Evolutionary conservation across 2,797 vertebrate genomes (phyloP), one percentile per base, ranked within the genome.

Genomic region (Leptatherina wallacei): DNA sequence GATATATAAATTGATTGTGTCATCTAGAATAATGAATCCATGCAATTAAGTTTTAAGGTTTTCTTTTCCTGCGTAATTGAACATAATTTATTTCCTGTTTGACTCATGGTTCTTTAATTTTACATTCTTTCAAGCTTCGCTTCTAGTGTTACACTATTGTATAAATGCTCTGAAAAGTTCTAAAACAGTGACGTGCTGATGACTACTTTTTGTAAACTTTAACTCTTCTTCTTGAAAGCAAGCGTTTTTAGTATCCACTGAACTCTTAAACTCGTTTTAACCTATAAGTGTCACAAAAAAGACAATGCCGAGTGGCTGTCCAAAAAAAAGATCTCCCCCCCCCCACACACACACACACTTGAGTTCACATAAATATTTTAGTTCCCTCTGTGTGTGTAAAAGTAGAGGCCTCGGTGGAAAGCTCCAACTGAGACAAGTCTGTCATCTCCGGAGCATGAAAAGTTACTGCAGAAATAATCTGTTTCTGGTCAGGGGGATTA

Each of bases 301-400:
- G 62, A 73, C 65, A 78, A 79, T 29, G 40, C 35, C 4, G 75
- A 40, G 16, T 32, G 0, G 32, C 20, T 1, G 32, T 42, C 38
- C 49, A 75, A 2, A 77, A 59, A 83, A 82, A 74, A 56, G 1
- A 27, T 27, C 24, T 73, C 51, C 65, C 67, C 82, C 64, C 54
- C 47, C 36, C 33, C 62, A 71, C n/a, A n/a, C n/a, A n/a, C n/a
- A n/a, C n/a, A n/a, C n/a, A 27, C 24, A 27, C 24, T 42, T 77
- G 65, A 57, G 63, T 61, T 76, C 65, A 36, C 65, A 77, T 83
- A 65, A 89, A 86, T 89, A 87, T 83, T 86, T 90, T 38, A 82
- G 77, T 70, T 86, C 2, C 63, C 58, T 6, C 52, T 61, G 56
- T 56, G 68, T 71, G 68, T 77, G 69, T 69, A 47, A 71, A 81